These are phyloP conservation scores for Hycleus cichorii DNA, from an alignment of 1,140 invertebrate species.

Conservation along the genomic window DNA sequence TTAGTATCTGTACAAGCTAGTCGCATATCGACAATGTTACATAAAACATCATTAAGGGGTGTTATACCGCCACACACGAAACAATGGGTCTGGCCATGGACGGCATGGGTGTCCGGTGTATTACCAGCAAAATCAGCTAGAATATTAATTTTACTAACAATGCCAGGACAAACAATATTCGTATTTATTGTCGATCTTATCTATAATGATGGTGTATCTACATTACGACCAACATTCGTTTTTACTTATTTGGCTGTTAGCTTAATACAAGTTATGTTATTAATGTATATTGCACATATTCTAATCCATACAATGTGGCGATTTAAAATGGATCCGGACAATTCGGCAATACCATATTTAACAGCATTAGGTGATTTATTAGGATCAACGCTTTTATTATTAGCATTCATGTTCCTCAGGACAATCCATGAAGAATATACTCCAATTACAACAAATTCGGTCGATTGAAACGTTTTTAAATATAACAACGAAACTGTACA, in stretches of 20 bases:
- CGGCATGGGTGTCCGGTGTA: conserved; percentile 72
- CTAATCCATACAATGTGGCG: conserved; percentile 90
- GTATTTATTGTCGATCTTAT: conserved; percentile 73
- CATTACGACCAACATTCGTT: conserved; percentile 55
- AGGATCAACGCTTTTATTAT: conserved; percentile 76
- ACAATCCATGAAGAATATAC: conserved; percentile 41
- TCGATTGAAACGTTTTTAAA: too few species aligned
- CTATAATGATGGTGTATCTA: conserved; percentile 48
- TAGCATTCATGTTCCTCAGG: conserved; percentile 76
- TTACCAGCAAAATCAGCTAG: conserved; percentile 72
- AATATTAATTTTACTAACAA: conserved; percentile 74
- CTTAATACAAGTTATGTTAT: conserved; percentile 59
- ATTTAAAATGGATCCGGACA: conserved; percentile 87
- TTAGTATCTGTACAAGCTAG: conserved; percentile 95
- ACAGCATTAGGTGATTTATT: conserved; percentile 90
- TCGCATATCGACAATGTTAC: conserved; percentile 86
- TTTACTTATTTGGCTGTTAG: conserved; percentile 58
- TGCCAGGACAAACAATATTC: conserved; percentile 91
- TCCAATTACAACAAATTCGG: neutral
- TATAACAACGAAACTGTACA: neutral
- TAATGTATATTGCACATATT: conserved; percentile 77
- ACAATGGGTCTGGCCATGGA: conserved; percentile 69
- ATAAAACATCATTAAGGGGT: conserved; percentile 71
- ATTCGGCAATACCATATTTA: conserved; percentile 93
- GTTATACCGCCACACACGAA: conserved; percentile 65